Evolutionary conservation across 2,797 vertebrate species (phyloP), one percentile per base, ranked within the genome.

Genomic region (Pitangus sulphuratus): DNA sequence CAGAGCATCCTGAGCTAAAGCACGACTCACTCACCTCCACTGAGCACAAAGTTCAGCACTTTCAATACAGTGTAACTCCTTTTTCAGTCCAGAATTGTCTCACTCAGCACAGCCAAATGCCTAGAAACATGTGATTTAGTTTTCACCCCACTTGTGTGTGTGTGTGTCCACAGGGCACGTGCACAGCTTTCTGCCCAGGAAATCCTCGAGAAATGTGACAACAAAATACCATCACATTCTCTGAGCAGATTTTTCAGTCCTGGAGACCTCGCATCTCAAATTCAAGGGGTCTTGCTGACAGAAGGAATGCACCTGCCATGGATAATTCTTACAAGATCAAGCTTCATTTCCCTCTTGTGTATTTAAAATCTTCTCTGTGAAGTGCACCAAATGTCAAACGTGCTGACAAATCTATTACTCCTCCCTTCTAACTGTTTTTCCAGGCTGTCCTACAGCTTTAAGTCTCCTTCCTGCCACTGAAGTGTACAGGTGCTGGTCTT

Each of bases 261-360:
- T 39, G 9, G n/a, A 76, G 31, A 76, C 3, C 28, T 89, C 40
- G 24, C 58, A 28, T n/a, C 40, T 40, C 35, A 62, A 77, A 87
- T 44, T 1, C 11, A 39, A 24, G 58, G 9, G 76, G 17, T 31
- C 40, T 53, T 53, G 0, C 0, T 35, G 15, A 72, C 50, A 65
- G 33, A 65, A 87, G 20, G 42, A 76, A 61, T n/a, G 39, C 15
- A 72, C 24, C 35, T 84, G 54, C 21, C 50, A 25, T 12, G 30
- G 30, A 25, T 21, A n/a, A 66, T 40, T 80, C 28, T 19, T 78
- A 44, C 5, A 62, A 78, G 33, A 15, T 33, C 45, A 33, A 37
- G 60, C 81, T 79, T 64, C 3, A 0, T 71, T 70, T 88, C 60
- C 31, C 31, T 68, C 37, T 40, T 53, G 40, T 9, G 19, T 37